Evolutionary conservation across 2,888 invertebrate species (phyloP), one percentile per base, ranked within the genome.

Genomic region (Yponomeuta malinellus): DNA sequence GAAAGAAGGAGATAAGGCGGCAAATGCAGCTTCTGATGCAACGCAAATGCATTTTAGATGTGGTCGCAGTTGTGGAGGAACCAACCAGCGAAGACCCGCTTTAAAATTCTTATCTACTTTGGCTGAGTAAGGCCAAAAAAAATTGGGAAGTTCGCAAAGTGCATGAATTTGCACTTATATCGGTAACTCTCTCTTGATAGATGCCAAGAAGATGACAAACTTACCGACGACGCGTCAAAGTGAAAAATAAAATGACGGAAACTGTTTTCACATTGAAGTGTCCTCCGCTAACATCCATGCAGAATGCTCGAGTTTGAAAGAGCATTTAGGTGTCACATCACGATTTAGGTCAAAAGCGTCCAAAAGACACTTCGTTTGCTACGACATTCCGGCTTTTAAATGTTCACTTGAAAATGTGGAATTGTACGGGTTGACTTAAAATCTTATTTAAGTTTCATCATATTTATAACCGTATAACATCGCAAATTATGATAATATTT

Each of bases 21-120:
- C 77, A 77, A 76, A 74, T 69, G 73, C 69, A 75, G 68, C 37
- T 68, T 2, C 75, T 75, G 74, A 78, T 78, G 78, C 78, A 77
- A 78, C 77, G 74, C 75, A 78, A 82, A 82, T 82, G 80, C 79
- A 83, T 83, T 84, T 82, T 79, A 81, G 76, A 79, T 79, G 78
- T 76, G 76, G 76, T 74, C 76, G 72, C 78, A 78, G 74, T 68
- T 68, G 68, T 29, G 67, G 12, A 31, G 29, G 29, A 33, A 37
- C 37, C n/a, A 67, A 37, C 68, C 1, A 52, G 9, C 29, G 10
- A 48, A 10, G 52, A 48, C 37, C 3, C 48, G 37, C 48, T 31
- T 59, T 52, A 68, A 68, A 68, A 52, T 15, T 48, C 23, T 68
- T 4, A 68, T 23, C 67, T 59, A 31, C 29, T 59, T 59, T 43